Evolutionary conservation across 2,113 vertebrate species (phyloP), one percentile per base, ranked within the genome.

Genomic region (Zosterops japonicus): DNA sequence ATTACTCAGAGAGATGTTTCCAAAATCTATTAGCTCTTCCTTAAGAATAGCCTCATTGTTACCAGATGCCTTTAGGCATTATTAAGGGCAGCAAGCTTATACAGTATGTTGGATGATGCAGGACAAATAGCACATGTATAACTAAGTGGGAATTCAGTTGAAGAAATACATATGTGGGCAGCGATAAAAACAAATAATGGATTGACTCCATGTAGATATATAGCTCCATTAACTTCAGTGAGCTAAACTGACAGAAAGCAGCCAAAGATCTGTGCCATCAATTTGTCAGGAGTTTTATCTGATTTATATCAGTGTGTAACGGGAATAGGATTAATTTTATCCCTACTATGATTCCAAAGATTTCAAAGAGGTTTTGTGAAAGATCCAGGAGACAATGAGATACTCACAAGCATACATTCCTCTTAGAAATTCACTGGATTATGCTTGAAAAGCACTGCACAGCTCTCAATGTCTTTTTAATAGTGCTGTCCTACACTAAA

Each of bases 351-450:
- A 77, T 27, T 83, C 47, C 56, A 78, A 55, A 85, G 55, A 88
- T 64, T 95, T 93, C 71, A 70, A 85, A 85, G 75, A 67, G 13
- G 13, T 83, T 93, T 93, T 88, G 14, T 85, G 60, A 86, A 94
- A 74, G 39, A 74, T 94, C 57, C 59, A 77, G 47, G 31, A 85
- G 21, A 90, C 94, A 79, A 91, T 47, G 1, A 70, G 24, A 47
- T n/a, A 36, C 19, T 77, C 35, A 16, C 84, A 77, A 87, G 11
- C n/a, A 28, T 50, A 31, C 56, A 74, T 70, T 83, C 33, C 13
- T 79, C 28, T 70, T 39, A 85, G 52, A 95, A 95, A 90, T 82
- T 72, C 24, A 24, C 42, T 31, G 22, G 21, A 72, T 85, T 94
- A 29, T n/a, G 53, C 63, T 59, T 93, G 63, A 93, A 96, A 94